Conservation (phyloP, 2,888 invertebrate species). For the Halictus ligatus region DNA sequence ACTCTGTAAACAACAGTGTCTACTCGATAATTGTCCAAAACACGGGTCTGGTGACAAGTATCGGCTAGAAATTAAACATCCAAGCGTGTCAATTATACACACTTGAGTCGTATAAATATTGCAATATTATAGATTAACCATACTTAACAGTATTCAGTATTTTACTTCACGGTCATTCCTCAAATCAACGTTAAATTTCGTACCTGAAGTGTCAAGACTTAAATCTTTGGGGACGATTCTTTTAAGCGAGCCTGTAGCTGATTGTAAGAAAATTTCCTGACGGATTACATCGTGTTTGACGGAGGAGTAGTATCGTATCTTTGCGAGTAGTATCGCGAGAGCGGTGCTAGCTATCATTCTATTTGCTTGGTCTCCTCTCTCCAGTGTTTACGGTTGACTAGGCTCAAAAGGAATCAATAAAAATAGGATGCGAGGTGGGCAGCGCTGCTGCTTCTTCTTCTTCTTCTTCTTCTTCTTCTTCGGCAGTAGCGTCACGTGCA, state of each 20-base stretch:
- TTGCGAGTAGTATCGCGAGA: neutral
- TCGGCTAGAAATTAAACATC: no score
- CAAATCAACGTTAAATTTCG: neutral
- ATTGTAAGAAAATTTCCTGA: neutral
- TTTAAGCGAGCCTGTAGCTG: neutral
- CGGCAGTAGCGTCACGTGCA: constrained; percentile 51
- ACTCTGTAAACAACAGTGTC: no score
- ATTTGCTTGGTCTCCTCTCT: neutral
- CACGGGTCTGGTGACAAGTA: no score
- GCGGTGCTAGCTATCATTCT: neutral
- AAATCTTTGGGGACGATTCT: neutral
- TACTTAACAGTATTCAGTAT: neutral
- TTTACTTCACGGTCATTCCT: neutral
- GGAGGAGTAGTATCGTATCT: no score
- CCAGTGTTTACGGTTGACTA: neutral
- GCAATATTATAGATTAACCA: no score
- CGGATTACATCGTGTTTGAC: neutral
- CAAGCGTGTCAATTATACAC: no score
- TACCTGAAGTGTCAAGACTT: no score
- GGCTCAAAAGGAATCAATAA: constrained; percentile 4
- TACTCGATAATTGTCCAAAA: no score
- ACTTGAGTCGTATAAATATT: no score
- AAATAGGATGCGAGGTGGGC: constrained; percentile 2
- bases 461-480: constrained; percentile 28
- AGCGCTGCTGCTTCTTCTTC: constrained; percentile 29